A percentile compares a stretch with the other conserved stretches of the same genome.
phyloP scores from a whole-genome alignment of 2,888 invertebrate species.

The Aproaerema taeniolella region DNA sequence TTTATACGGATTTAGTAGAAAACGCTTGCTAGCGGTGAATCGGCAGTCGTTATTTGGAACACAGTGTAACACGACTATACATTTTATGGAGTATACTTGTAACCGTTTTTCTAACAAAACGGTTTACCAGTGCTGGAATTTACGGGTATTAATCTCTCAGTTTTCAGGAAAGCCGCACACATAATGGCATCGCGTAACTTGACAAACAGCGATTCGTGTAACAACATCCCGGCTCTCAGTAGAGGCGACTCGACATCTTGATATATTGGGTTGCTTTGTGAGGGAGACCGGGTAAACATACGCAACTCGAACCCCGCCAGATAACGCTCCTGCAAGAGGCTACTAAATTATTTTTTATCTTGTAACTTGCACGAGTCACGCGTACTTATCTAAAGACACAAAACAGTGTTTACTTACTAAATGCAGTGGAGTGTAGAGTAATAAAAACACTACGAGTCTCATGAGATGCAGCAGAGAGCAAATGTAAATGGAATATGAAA shows the following conservation, averaged over 20 bases:
- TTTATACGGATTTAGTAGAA: not conserved
- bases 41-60: too few relatives aligned
- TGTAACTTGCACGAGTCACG: constrained; percentile 39
- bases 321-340: constrained; percentile 47
- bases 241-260: constrained; percentile 59
- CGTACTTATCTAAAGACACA: constrained; percentile 34
- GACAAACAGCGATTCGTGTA: constrained; percentile 56
- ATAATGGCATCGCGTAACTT: constrained; percentile 45
- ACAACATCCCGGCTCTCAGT: constrained; percentile 48
- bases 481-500: not conserved
- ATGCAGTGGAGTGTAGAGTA: constrained; percentile 3
- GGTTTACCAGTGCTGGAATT: constrained; percentile 21
- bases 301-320: constrained; percentile 32
- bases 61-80: too few relatives aligned
- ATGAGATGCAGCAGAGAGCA: too few relatives aligned
- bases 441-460: too few relatives aligned
- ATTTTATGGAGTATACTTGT: too few relatives aligned
- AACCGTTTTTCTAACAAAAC: too few relatives aligned
- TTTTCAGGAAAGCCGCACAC: constrained; percentile 29
- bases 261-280: constrained; percentile 67
- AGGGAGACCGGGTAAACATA: constrained; percentile 59
- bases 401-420: constrained; percentile 18
- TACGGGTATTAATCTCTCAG: constrained; percentile 24
- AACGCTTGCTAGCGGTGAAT: not conserved
- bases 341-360: constrained; percentile 66